These are phyloP conservation scores for Salarias fasciatus DNA, from an alignment of 2,797 vertebrate genomes.

Conservation along the genomic window DNA sequence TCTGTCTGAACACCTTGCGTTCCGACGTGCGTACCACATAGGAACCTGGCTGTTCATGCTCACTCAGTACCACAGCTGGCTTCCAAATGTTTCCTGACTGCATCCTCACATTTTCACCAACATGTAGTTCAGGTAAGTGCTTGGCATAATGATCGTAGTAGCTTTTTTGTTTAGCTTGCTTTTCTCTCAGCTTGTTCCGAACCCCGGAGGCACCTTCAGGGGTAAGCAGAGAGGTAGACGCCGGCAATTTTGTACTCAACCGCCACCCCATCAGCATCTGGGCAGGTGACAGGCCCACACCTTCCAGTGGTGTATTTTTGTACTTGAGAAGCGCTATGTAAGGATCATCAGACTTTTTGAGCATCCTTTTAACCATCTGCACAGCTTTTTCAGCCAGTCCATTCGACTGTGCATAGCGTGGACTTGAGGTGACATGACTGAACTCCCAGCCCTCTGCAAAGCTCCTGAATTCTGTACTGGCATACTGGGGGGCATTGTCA, in stretches of 20 bases:
- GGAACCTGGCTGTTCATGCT: background rate
- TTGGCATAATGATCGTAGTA: slow-evolving; percentile 8
- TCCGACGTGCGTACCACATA: background rate
- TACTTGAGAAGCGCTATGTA: no score
- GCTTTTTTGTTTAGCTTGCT: slow-evolving; percentile 13
- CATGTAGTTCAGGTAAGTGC: slow-evolving; percentile 9
- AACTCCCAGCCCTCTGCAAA: background rate
- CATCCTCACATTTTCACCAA: slow-evolving; percentile 8
- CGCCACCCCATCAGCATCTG: background rate
- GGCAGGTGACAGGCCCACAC: background rate
- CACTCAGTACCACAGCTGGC: background rate
- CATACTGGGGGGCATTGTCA: slow-evolving; percentile 1
- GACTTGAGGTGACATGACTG: background rate
- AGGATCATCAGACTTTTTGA: background rate
- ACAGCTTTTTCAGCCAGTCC: background rate
- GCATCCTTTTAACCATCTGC: background rate
- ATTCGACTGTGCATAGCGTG: background rate
- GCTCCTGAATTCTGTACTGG: slow-evolving; percentile 1
- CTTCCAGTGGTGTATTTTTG: background rate
- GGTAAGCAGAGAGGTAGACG: background rate
- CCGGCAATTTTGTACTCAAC: background rate
- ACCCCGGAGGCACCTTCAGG: background rate
- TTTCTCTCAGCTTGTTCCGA: slow-evolving; percentile 1
- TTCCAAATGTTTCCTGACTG: slow-evolving; percentile 15
- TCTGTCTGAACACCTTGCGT: background rate